phyloP scores from a whole-genome alignment of 1,140 invertebrate species.

The Drosophila jambulina region DNA sequence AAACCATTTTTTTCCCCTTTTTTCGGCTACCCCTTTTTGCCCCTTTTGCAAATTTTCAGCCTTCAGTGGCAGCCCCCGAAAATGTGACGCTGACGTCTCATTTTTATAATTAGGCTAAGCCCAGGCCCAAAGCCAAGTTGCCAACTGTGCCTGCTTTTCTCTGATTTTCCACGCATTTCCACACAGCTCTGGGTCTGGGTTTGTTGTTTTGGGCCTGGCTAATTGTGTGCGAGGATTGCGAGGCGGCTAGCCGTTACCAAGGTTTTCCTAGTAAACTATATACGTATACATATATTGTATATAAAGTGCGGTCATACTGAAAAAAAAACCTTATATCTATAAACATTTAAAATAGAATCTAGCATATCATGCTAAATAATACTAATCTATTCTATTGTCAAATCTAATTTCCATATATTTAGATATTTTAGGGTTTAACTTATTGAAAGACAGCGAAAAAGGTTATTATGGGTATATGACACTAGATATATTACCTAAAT shows the following conservation, averaged over 20 bases:
- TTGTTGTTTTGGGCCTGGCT: slow-evolving; percentile 20
- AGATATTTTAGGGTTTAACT: too few relatives aligned
- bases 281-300: neutral
- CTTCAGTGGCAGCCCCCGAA: slow-evolving; percentile 44
- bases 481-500: neutral
- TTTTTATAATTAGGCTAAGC: slow-evolving; percentile 83
- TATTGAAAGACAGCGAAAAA: neutral
- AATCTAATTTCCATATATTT: neutral
- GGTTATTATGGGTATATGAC: neutral
- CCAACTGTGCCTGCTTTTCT: slow-evolving; percentile 55
- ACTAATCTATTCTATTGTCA: neutral
- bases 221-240: slow-evolving; percentile 29
- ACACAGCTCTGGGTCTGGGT: slow-evolving; percentile 1
- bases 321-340: neutral
- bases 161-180: slow-evolving; percentile 18
- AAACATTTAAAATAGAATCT: neutral
- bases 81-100: slow-evolving; percentile 68
- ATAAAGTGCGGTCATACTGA: neutral
- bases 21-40: slow-evolving; percentile 1
- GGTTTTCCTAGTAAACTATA: neutral
- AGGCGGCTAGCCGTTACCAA: slow-evolving; percentile 13
- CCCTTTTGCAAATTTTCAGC: slow-evolving; percentile 8
- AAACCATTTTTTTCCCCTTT: neutral
- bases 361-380: neutral
- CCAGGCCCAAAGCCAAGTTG: slow-evolving; percentile 68